Conservation (phyloP, 2,797 vertebrate genomes). For the Atherinosoma microstoma region DNA sequence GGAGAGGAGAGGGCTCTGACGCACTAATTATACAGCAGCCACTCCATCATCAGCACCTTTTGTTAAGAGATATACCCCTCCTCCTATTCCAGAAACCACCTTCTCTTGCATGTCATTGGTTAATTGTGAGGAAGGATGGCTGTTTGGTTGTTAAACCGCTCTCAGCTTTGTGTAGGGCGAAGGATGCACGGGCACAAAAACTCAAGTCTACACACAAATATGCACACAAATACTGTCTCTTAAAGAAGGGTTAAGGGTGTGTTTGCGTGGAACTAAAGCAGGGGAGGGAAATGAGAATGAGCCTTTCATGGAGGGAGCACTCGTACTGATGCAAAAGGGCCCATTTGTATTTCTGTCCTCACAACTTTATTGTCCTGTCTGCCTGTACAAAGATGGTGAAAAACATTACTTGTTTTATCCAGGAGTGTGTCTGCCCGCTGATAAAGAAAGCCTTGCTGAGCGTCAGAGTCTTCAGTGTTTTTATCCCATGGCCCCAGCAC, state of each 20-base stretch:
- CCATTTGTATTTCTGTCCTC: conserved; percentile 96
- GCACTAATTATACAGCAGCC: conserved; percentile 99
- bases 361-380: conserved; percentile 95
- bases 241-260: conserved; percentile 82
- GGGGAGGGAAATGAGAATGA: conserved; percentile 87
- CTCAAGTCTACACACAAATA: conserved; percentile 25
- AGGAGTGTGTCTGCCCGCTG: conserved; percentile 62
- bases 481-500: conserved; percentile 51
- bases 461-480: conserved; percentile 35
- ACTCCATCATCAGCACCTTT: conserved; percentile 99
- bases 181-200: conserved; percentile 2
- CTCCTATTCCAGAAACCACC: conserved; percentile 85
- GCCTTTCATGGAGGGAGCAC: conserved; percentile 92
- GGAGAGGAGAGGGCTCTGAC: conserved; percentile 91
- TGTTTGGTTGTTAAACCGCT: conserved; percentile 94
- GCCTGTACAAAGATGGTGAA: conserved; percentile 79
- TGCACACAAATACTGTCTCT: conserved; percentile 12
- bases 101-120: conserved; percentile 96
- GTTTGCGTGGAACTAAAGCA: conserved; percentile 90
- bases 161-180: conserved; percentile 75
- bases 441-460: conserved; percentile 60
- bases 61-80: conserved; percentile 93
- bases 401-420: conserved; percentile 78
- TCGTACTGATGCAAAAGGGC: conserved; percentile 96
- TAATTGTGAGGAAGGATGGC: conserved; percentile 99